A percentile compares a stretch with the other conserved stretches of the same genome.
These are phyloP conservation scores for Drosophila bocqueti DNA, from an alignment of 1,140 invertebrate species.

Conservation along the genomic window DNA sequence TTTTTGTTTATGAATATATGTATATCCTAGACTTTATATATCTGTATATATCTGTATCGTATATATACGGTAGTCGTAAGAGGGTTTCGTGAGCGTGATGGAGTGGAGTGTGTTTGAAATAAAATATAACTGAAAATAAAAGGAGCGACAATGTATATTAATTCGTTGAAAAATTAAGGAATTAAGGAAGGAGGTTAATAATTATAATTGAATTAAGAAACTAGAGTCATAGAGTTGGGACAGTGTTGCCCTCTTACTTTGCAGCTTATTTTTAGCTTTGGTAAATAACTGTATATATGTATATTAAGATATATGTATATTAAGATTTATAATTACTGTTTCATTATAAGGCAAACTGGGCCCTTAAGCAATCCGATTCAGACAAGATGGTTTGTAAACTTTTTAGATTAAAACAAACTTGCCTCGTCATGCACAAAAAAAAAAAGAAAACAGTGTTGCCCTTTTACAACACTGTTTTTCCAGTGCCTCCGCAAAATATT, in stretches of 20 bases:
- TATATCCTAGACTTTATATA: constrained; percentile 27
- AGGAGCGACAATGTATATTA: too few relatives aligned
- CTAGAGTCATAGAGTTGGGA: background rate
- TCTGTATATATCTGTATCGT: constrained; percentile 25
- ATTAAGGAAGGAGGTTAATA: background rate
- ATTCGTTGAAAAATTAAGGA: background rate
- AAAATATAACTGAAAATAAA: constrained; percentile 20
- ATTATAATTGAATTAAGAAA: background rate
- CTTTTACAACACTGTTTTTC: background rate
- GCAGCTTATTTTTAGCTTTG: too few relatives aligned
- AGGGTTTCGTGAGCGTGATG: constrained; percentile 20
- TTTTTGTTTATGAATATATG: constrained; percentile 39
- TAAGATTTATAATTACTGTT: too few relatives aligned
- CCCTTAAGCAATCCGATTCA: too few relatives aligned
- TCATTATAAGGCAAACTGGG: too few relatives aligned
- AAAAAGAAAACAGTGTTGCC: too few relatives aligned
- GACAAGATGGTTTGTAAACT: too few relatives aligned
- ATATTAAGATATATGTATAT: too few relatives aligned
- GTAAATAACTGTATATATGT: too few relatives aligned
- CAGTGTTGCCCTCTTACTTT: too few relatives aligned
- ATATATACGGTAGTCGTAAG: constrained; percentile 24
- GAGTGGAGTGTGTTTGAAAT: constrained; percentile 28
- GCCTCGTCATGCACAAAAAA: too few relatives aligned
- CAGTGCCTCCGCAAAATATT: background rate
- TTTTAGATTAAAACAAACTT: too few relatives aligned